Evolutionary conservation across 2,797 vertebrate genomes (phyloP), one percentile per base, ranked within the genome.

Genomic region (Brotula barbata): DNA sequence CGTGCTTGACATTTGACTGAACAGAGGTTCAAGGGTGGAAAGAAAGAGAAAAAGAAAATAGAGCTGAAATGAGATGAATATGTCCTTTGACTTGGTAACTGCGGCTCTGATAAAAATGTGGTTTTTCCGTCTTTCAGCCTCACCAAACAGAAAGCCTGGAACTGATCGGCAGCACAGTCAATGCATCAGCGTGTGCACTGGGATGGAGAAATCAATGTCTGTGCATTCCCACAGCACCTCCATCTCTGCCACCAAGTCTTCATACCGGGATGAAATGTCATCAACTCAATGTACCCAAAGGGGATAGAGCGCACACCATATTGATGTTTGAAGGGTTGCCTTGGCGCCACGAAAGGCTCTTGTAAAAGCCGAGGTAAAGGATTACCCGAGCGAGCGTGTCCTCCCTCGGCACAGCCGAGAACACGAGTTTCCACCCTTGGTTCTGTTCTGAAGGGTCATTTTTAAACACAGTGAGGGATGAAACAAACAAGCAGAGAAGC

Each of bases 191-290:
- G 64, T 79, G 82, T 74, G 81, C 79, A 58, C 59, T 75, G 77
- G 66, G 77, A 89, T 89, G 81, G 85, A 91, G 89, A 88, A 86
- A 89, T 91, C 89, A 90, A 89, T 89, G 87, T 88, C 80, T 78
- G 68, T 16, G 64, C 68, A 73, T 83, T 86, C 85, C 81, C 82
- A 63, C 34, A 60, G 68, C 39, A 54, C 80, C 39, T 83, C 77
- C 77, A 82, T 86, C 75, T 84, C 82, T 81, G 83, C 76, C 87
- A 87, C 82, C 60, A 14, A 83, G 73, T 69, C 58, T 77, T 89
- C 82, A 81, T 85, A 79, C 52, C 33, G 58, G 66, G 76, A 82
- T 63, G 71, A 81, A 85, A 80, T 83, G 69, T 83, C 80, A 82
- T 88, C 84, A 82, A 57, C 64, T 73, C 58, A 75, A 84, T 73